phyloP scores from a whole-genome alignment of 2,797 vertebrate species.

The Channallabes apus region DNA sequence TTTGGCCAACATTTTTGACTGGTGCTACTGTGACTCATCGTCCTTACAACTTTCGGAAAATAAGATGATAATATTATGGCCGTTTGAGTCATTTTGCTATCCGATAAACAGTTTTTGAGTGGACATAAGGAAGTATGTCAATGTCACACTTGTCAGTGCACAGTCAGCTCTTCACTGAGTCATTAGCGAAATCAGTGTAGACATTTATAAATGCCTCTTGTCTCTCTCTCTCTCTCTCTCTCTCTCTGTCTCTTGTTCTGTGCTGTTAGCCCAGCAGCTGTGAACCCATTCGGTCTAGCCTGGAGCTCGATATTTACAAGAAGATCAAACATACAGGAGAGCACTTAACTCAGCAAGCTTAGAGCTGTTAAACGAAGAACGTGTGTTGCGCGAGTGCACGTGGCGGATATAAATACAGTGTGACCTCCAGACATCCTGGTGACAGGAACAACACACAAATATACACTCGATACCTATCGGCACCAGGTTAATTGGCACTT shows the following conservation, averaged over 20 bases:
- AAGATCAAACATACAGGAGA: conserved; percentile 52
- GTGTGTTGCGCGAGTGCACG: conserved; percentile 19
- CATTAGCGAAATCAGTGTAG: conserved; percentile 2
- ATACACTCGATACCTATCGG: neutral
- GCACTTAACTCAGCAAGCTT: conserved; percentile 44
- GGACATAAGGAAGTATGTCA: neutral
- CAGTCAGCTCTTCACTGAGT: neutral
- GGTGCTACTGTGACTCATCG: neutral
- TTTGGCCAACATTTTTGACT: too few relatives aligned
- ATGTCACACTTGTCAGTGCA: too few relatives aligned
- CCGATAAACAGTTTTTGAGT: neutral
- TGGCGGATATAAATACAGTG: conserved; percentile 27
- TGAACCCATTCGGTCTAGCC: conserved; percentile 24
- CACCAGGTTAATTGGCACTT: neutral
- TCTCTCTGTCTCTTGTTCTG: neutral
- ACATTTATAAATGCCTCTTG: neutral
- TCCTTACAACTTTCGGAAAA: neutral
- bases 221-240: neutral
- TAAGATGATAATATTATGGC: too few relatives aligned
- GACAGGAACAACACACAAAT: conserved; percentile 14
- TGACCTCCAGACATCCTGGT: conserved; percentile 30
- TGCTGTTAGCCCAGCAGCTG: conserved; percentile 24
- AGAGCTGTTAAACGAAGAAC: conserved; percentile 39
- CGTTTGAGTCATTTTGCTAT: neutral
- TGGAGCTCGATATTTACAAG: conserved; percentile 44